A percentile compares a stretch with the other conserved stretches of the same genome.
These are phyloP conservation scores for Sericinus montela DNA, from an alignment of 2,888 invertebrate genomes.

Conservation along the genomic window DNA sequence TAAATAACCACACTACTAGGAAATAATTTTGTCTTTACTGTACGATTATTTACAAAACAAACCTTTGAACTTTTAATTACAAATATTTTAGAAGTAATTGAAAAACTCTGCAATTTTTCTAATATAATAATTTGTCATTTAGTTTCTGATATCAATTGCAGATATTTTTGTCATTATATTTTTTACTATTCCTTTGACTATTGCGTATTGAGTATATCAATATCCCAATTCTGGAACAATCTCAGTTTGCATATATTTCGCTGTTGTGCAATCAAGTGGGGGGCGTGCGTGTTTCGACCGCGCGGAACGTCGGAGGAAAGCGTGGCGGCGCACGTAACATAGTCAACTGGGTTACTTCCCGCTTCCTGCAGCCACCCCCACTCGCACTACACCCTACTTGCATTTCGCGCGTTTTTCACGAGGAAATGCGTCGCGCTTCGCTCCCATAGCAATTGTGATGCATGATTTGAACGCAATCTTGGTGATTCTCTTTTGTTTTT, in stretches of 20 bases:
- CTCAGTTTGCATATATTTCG: constrained; percentile 11
- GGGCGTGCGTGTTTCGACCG: constrained; percentile 30
- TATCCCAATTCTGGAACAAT: constrained; percentile 5
- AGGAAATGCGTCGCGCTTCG: constrained; percentile 30
- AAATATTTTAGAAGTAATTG: no score
- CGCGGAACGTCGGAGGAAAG: constrained; percentile 54
- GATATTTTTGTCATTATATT: no score
- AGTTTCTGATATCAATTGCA: no score
- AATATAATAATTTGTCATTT: no score
- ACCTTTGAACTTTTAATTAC: no score
- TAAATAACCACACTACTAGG: no score
- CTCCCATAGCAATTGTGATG: constrained; percentile 36
- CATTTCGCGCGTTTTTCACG: constrained; percentile 22
- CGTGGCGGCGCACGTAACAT: constrained; percentile 51
- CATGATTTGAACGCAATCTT: constrained; percentile 13
- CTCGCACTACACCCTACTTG: constrained; percentile 18
- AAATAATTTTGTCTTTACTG: no score
- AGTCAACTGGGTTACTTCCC: constrained; percentile 64
- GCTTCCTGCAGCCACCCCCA: constrained; percentile 63
- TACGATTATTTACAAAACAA: no score
- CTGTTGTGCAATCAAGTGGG: constrained; percentile 22
- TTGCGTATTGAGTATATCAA: no score
- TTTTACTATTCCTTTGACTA: no score
- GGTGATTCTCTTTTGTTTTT: not conserved
- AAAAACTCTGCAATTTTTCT: no score